Conservation (phyloP, 2,888 invertebrate species). For the Podotricha telesiphe region DNA sequence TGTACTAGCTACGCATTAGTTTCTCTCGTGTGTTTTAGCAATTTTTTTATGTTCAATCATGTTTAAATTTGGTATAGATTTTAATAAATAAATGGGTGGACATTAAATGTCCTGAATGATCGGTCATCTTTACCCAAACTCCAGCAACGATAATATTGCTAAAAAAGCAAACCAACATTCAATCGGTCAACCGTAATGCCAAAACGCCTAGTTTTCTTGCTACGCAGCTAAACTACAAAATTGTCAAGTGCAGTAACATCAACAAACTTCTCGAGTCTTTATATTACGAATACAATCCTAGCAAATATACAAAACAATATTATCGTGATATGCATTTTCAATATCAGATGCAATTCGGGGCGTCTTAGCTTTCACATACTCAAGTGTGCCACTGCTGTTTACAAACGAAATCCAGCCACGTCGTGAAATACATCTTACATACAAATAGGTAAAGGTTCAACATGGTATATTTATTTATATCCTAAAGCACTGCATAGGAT, state of each 20-base stretch:
- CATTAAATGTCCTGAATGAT: no score
- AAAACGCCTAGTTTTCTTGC: conserved; percentile 57
- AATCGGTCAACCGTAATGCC: conserved; percentile 1
- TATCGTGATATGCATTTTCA: conserved; percentile 68
- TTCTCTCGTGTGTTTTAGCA: no score
- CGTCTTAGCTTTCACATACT: conserved; percentile 52
- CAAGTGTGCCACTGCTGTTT: conserved; percentile 61
- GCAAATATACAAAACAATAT: conserved; percentile 70
- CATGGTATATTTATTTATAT: conserved; percentile 47
- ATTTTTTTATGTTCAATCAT: no score
- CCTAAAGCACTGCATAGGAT: conserved; percentile 58
- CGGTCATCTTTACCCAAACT: neutral
- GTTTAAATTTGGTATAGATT: neutral
- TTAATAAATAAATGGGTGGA: no score
- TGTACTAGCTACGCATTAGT: neutral
- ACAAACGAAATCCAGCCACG: conserved; percentile 9
- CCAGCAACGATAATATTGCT: neutral
- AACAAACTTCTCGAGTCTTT: conserved; percentile 51
- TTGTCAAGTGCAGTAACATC: conserved; percentile 66
- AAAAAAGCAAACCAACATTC: neutral
- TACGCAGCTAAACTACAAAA: conserved; percentile 65
- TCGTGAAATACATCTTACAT: conserved; percentile 30
- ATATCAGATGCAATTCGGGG: conserved; percentile 51
- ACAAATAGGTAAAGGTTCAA: conserved; percentile 39
- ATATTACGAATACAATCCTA: conserved; percentile 54